These are phyloP conservation scores for Bactericera cockerelli DNA, from an alignment of 1,140 invertebrate genomes.

Conservation along the genomic window DNA sequence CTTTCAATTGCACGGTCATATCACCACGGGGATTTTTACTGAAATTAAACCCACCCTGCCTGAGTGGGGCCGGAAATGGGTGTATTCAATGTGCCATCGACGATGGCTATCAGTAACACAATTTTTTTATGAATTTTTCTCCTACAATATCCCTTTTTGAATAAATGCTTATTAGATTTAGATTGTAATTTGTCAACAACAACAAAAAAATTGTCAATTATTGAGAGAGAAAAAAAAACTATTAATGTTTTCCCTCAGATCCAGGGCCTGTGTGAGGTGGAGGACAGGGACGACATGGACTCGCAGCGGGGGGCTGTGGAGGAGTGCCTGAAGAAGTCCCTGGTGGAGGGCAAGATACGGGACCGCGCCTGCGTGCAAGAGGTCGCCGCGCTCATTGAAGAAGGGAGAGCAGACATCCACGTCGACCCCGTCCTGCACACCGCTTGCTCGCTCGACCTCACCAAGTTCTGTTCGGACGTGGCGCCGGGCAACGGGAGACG, in stretches of 20 bases:
- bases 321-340: conserved; percentile 77
- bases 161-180: too few species aligned
- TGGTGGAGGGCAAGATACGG: conserved; percentile 51
- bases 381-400: conserved; percentile 64
- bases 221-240: too few species aligned
- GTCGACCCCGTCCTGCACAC: conserved; percentile 63
- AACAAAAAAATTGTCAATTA: too few species aligned
- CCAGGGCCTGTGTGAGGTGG: conserved; percentile 31
- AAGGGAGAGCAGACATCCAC: conserved; percentile 64
- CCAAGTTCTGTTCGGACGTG: conserved; percentile 68
- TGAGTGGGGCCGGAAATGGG: too few species aligned
- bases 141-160: too few species aligned
- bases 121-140: too few species aligned
- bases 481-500: conserved; percentile 71
- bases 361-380: conserved; percentile 57
- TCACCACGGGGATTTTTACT: too few species aligned
- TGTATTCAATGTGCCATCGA: too few species aligned
- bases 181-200: too few species aligned
- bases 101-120: too few species aligned
- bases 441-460: conserved; percentile 60
- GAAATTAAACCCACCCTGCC: too few species aligned
- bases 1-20: too few species aligned
- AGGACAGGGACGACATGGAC: conserved; percentile 36
- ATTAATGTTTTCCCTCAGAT: conserved; percentile 30
- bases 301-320: conserved; percentile 48